Evolutionary conservation across 2,888 invertebrate species (phyloP).

Genomic region (Eupeodes latifasciatus): DNA sequence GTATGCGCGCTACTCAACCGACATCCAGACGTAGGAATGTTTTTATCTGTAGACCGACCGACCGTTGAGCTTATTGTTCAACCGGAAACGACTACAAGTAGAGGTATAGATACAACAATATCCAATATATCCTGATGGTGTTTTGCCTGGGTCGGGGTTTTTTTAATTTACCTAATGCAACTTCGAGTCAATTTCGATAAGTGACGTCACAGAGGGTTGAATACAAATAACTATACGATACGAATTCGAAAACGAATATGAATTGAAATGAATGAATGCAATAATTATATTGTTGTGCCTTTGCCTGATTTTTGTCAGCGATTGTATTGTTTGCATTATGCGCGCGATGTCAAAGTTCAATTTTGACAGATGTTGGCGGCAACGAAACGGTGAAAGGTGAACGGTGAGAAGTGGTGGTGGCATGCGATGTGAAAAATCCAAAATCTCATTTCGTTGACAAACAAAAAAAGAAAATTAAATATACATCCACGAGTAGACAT

Average conservation of each 20-base stretch:
- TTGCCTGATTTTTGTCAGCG: slow-evolving; percentile 54
- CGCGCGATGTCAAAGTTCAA: slow-evolving; percentile 67
- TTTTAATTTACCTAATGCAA: slow-evolving; percentile 73
- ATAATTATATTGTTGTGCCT: slow-evolving; percentile 38
- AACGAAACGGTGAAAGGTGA: neutral
- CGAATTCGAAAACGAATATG: slow-evolving; percentile 2
- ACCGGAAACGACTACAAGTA: slow-evolving; percentile 54
- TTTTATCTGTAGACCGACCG: neutral
- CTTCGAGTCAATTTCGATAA: slow-evolving; percentile 57
- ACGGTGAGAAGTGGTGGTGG: neutral
- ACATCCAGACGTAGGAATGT: neutral
- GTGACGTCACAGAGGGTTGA: slow-evolving; percentile 51
- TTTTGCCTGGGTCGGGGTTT: slow-evolving; percentile 22
- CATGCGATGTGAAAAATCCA: slow-evolving; percentile 57
- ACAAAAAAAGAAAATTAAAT: slow-evolving; percentile 63
- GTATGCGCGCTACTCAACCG: neutral
- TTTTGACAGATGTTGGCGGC: slow-evolving; percentile 69
- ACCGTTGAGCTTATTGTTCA: slow-evolving; percentile 41
- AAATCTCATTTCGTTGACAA: slow-evolving; percentile 74
- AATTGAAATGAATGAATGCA: slow-evolving; percentile 66
- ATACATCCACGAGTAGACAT: slow-evolving; percentile 20
- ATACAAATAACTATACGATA: neutral
- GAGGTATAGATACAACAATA: neutral
- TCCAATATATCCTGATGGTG: neutral
- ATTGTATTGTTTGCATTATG: slow-evolving; percentile 61